These are phyloP conservation scores for Lymantria monacha DNA, from an alignment of 2,888 invertebrate species.

Conservation along the genomic window DNA sequence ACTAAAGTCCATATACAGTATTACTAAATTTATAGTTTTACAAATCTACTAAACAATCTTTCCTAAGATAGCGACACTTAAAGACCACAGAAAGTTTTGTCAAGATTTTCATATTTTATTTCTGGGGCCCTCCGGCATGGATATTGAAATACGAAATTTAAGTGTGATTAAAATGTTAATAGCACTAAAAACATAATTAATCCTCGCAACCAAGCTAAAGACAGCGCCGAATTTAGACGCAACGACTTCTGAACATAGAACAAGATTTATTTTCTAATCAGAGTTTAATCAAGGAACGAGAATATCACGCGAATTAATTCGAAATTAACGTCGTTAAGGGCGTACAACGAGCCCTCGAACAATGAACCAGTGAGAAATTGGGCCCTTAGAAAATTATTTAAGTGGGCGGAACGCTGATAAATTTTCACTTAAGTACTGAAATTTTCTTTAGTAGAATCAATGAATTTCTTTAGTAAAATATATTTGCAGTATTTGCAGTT, in stretches of 20 bases:
- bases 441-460: constrained; percentile 29
- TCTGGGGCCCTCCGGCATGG: too few species aligned
- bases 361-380: constrained; percentile 67
- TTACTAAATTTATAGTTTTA: too few species aligned
- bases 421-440: constrained; percentile 37
- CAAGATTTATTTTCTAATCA: constrained; percentile 69
- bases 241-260: constrained; percentile 34
- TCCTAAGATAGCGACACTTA: too few species aligned
- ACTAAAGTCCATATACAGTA: too few species aligned
- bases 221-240: constrained; percentile 15
- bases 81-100: too few species aligned
- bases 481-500: too few species aligned
- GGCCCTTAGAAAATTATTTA: constrained; percentile 51
- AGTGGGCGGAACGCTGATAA: constrained; percentile 49
- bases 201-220: constrained; percentile 6
- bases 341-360: constrained; percentile 48
- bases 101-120: too few species aligned
- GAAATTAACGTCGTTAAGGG: constrained; percentile 64
- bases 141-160: constrained; percentile 7
- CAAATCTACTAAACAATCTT: too few species aligned
- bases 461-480: constrained; percentile 13
- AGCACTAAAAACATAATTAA: constrained; percentile 1
- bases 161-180: too few species aligned
- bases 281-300: constrained; percentile 67
- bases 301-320: constrained; percentile 69